A percentile compares a stretch with the other conserved stretches of the same genome.
Evolutionary conservation across 2,113 vertebrate species (phyloP).

Genomic region (Dasypus novemcinctus): DNA sequence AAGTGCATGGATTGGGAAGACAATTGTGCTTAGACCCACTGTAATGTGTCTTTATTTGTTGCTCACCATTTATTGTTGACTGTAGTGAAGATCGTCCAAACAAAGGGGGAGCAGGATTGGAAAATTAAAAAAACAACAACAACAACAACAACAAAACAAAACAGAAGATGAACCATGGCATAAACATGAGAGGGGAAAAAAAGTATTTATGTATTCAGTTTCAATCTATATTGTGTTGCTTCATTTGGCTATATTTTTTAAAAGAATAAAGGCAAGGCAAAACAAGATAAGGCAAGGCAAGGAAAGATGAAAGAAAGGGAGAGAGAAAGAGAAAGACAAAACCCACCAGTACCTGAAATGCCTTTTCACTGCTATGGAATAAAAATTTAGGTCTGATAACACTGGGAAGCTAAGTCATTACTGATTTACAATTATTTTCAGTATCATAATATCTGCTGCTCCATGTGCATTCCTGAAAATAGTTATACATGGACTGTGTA

Average conservation of each 20-base stretch:
- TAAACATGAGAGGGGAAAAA: neutral
- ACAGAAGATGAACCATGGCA: neutral
- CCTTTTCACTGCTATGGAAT: neutral
- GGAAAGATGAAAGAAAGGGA: neutral
- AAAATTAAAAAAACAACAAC: conserved; percentile 22
- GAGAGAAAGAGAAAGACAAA: neutral
- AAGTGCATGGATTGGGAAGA: conserved; percentile 76
- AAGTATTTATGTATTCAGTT: neutral
- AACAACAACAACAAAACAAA: too few species aligned
- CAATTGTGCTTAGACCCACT: conserved; percentile 72
- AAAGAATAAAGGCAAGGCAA: neutral
- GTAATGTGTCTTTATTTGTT: conserved; percentile 83
- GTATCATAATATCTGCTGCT: conserved; percentile 39
- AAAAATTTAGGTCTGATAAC: neutral
- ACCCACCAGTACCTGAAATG: neutral
- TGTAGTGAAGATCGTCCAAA: conserved; percentile 62
- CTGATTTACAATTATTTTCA: conserved; percentile 41
- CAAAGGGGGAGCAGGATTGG: conserved; percentile 40
- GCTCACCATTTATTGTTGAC: conserved; percentile 74
- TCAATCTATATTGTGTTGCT: neutral
- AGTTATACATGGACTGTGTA: neutral
- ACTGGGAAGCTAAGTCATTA: neutral
- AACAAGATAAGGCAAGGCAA: neutral
- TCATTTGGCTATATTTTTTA: neutral
- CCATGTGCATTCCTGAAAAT: conserved; percentile 29